Evolutionary conservation across 2,113 vertebrate genomes (phyloP).

Genomic region (Cyphomyrus discorhynchus): DNA sequence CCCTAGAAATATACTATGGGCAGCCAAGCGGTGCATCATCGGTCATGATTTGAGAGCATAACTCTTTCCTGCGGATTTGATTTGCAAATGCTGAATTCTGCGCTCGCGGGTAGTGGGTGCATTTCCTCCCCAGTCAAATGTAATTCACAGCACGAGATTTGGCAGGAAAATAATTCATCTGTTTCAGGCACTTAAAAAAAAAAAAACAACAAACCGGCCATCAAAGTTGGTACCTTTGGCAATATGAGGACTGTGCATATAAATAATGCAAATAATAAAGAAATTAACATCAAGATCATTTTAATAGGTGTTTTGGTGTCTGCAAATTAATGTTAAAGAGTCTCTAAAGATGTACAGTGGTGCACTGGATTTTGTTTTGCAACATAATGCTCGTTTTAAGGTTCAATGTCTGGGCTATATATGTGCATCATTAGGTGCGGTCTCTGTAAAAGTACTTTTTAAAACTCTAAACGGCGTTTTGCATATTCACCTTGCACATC

Average conservation of each 20-base stretch:
- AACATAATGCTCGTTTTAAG: background rate
- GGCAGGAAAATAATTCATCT: conserved; percentile 19
- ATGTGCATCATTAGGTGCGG: background rate
- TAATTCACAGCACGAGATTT: conserved; percentile 22
- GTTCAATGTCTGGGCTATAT: background rate
- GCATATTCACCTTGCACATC: conserved; percentile 22
- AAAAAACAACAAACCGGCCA: conserved; percentile 39
- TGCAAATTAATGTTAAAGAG: background rate
- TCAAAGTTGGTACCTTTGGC: conserved; percentile 25
- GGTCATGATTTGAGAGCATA: conserved; percentile 34
- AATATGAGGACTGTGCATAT: background rate
- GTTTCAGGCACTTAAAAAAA: conserved; percentile 11
- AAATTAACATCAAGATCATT: background rate
- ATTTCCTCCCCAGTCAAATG: conserved; percentile 17
- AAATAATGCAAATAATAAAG: background rate
- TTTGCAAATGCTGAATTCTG: conserved; percentile 33
- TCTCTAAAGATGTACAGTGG: background rate
- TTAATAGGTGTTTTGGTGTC: background rate
- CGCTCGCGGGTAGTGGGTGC: conserved; percentile 20
- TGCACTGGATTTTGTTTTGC: background rate
- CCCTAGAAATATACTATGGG: conserved; percentile 23
- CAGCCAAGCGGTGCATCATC: conserved; percentile 33
- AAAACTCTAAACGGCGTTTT: background rate
- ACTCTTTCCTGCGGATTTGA: conserved; percentile 33
- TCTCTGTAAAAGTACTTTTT: background rate